Percentiles rank a stretch among this genome's conserved stretches.
These are phyloP conservation scores for Cistogaster globosa DNA, from an alignment of 2,888 invertebrate genomes.

Conservation along the genomic window DNA sequence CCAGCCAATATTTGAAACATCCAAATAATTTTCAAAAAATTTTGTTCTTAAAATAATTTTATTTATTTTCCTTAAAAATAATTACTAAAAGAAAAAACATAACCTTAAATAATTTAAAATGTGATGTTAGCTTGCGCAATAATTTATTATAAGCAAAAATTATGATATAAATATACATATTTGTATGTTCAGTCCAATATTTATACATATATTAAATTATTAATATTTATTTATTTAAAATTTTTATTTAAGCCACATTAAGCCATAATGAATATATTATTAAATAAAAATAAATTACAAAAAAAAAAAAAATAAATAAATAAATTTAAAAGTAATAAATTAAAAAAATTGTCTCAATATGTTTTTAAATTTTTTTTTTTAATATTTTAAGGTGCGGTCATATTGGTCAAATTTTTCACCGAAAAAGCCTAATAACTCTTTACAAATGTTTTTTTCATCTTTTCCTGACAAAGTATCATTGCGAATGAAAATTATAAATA, in stretches of 20 bases:
- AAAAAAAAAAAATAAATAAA: too few species aligned
- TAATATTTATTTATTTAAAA: constrained; percentile 29
- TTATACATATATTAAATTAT: constrained; percentile 27
- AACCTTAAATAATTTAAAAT: constrained; percentile 46
- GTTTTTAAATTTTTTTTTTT: background rate
- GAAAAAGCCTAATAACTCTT: too few species aligned
- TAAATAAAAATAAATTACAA: too few species aligned
- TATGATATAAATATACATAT: constrained; percentile 16
- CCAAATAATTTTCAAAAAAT: too few species aligned
- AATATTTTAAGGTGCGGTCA: too few species aligned
- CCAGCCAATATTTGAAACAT: too few species aligned
- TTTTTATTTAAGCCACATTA: background rate
- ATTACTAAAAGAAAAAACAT: constrained; percentile 8
- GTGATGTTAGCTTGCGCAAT: constrained; percentile 67
- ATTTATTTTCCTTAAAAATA: too few species aligned
- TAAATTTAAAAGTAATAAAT: background rate
- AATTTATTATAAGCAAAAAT: constrained; percentile 41
- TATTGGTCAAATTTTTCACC: too few species aligned
- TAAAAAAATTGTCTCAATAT: constrained; percentile 52
- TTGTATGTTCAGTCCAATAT: background rate
- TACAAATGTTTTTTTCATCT: too few species aligned
- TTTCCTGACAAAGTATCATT: too few species aligned
- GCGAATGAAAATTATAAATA: too few species aligned
- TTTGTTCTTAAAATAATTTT: too few species aligned
- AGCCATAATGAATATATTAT: background rate